Conservation (phyloP, 92 coral and sea anemone genomes). For the Epizoanthus ramosus region DNA sequence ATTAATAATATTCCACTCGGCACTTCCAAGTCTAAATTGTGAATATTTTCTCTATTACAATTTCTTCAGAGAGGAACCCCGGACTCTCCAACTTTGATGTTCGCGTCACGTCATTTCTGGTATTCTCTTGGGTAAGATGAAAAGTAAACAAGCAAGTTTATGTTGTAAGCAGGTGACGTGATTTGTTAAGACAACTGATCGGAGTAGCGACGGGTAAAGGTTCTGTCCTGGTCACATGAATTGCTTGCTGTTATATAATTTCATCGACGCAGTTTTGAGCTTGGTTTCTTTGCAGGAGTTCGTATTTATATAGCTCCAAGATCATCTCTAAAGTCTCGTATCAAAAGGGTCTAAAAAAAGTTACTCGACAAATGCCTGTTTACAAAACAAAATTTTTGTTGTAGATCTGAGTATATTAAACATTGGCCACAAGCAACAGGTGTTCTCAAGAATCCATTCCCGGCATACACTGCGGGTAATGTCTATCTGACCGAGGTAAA, state of each 20-base stretch:
- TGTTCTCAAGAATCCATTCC: background rate
- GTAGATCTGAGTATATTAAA: background rate
- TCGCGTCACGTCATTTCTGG: slow-evolving; percentile 38
- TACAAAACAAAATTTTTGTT: background rate
- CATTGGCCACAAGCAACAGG: slow-evolving; percentile 20
- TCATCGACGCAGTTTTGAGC: background rate
- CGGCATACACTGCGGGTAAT: too few species aligned
- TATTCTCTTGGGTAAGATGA: slow-evolving; percentile 8
- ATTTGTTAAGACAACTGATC: slow-evolving; percentile 3
- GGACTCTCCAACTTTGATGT: slow-evolving; percentile 2
- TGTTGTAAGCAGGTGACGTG: background rate
- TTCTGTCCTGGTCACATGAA: background rate
- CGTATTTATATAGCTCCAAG: background rate
- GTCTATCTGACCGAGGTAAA: too few species aligned
- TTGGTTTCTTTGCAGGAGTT: background rate
- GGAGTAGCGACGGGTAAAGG: too few species aligned
- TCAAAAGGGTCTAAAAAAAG: background rate
- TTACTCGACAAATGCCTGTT: background rate
- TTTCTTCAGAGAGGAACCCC: background rate
- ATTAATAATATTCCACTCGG: too few species aligned
- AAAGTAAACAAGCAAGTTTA: background rate
- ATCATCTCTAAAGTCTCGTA: background rate
- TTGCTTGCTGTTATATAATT: background rate
- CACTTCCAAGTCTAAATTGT: background rate
- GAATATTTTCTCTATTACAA: background rate